These are phyloP conservation scores for Campodea augens DNA, from an alignment of 1,140 invertebrate species.

Conservation along the genomic window DNA sequence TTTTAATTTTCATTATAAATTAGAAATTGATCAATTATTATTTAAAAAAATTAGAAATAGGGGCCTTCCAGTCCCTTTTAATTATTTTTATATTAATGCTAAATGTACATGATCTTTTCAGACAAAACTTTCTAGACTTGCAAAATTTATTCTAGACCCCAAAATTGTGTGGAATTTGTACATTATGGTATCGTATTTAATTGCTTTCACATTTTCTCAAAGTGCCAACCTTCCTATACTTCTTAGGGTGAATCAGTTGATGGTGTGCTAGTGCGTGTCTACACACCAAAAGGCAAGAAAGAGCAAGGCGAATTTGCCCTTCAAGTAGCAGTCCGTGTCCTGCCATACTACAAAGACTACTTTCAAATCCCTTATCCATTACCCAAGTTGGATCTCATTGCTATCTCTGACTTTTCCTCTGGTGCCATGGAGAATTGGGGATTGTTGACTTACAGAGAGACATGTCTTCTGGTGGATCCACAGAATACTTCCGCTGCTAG, in stretches of 20 bases:
- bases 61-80: too few species aligned
- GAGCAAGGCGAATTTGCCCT: conserved; percentile 84
- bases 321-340: conserved; percentile 60
- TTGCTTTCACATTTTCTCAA: too few species aligned
- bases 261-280: conserved; percentile 72
- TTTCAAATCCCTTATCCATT: conserved; percentile 89
- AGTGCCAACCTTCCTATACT: too few species aligned
- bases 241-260: conserved; percentile 50
- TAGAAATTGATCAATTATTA: too few species aligned
- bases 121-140: too few species aligned
- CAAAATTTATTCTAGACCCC: too few species aligned
- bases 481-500: conserved; percentile 60
- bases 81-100: too few species aligned
- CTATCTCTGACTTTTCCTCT: conserved; percentile 76
- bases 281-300: conserved; percentile 76
- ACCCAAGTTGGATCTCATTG: conserved; percentile 89
- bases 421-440: conserved; percentile 98
- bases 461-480: conserved; percentile 61
- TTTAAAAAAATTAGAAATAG: too few species aligned
- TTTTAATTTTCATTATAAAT: too few species aligned
- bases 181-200: too few species aligned
- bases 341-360: conserved; percentile 86
- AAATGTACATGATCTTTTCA: too few species aligned
- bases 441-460: conserved; percentile 60
- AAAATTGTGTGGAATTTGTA: too few species aligned